Evolutionary conservation across 2,113 vertebrate species (phyloP).

Genomic region (Proterorhinus semilunaris): DNA sequence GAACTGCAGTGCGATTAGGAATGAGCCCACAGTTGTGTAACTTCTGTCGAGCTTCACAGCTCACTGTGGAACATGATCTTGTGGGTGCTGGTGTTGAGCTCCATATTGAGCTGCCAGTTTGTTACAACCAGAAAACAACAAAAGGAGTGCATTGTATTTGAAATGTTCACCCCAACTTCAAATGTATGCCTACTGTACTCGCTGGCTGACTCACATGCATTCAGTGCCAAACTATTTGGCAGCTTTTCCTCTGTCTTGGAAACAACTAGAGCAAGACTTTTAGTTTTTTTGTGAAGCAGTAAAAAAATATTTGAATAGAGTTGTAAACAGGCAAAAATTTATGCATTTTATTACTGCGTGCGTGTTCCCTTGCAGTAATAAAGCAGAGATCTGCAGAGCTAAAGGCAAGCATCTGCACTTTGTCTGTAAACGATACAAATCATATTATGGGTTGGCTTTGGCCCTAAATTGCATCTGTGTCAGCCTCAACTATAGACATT

Average conservation of each 20-base stretch:
- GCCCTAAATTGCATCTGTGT: conserved; percentile 43
- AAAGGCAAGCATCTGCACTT: conserved; percentile 32
- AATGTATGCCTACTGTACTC: neutral
- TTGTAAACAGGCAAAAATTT: neutral
- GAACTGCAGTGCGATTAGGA: too few species aligned
- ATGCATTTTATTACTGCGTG: neutral
- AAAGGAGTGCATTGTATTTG: neutral
- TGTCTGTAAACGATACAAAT: conserved; percentile 47
- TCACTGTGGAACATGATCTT: neutral
- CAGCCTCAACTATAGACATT: conserved; percentile 31
- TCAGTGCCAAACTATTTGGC: conserved; percentile 51
- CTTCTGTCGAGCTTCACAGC: neutral
- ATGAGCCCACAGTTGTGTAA: neutral
- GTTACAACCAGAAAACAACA: neutral
- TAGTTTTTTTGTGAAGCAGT: neutral
- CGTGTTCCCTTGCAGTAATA: conserved; percentile 16
- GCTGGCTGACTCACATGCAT: conserved; percentile 22
- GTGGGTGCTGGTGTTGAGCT: neutral
- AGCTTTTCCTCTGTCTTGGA: conserved; percentile 16
- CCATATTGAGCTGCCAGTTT: neutral
- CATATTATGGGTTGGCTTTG: conserved; percentile 32
- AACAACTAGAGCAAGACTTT: neutral
- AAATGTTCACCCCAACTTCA: neutral
- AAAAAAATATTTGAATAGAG: neutral
- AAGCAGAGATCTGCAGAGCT: conserved; percentile 27